Percentiles rank a stretch among this genome's conserved stretches.
phyloP scores from a whole-genome alignment of 2,888 invertebrate species.

The Listrodromus nycthemerus region DNA sequence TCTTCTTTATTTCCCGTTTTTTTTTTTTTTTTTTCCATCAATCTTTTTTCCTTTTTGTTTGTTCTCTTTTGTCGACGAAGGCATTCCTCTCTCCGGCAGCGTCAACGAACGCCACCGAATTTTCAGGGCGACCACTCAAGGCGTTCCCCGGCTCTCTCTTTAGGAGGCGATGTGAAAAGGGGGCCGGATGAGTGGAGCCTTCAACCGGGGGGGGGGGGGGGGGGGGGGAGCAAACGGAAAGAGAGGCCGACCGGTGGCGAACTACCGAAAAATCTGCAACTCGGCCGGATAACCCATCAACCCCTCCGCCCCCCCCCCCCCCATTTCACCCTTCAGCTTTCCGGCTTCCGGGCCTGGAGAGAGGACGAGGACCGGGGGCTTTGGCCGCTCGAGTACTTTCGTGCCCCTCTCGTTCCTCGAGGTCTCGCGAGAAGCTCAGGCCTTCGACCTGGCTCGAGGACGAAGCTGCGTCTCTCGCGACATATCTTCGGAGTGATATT shows the following conservation, averaged over 20 bases:
- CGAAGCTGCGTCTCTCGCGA: neutral
- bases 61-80: conserved; percentile 58
- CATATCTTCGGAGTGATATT: neutral
- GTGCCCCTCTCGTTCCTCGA: conserved; percentile 49
- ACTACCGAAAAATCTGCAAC: conserved; percentile 71
- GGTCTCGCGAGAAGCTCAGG: conserved; percentile 45
- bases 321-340: conserved; percentile 33
- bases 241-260: conserved; percentile 37
- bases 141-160: neutral
- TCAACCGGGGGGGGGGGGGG: conserved; percentile 38
- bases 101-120: conserved; percentile 66
- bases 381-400: conserved; percentile 70
- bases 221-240: conserved; percentile 31
- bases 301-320: neutral
- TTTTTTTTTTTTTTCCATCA: conserved; percentile 14
- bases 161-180: conserved; percentile 51
- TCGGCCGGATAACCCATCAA: conserved; percentile 59
- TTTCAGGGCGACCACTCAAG: conserved; percentile 64
- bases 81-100: conserved; percentile 40
- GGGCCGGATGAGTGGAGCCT: conserved; percentile 49
- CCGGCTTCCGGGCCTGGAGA: conserved; percentile 52
- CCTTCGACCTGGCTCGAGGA: neutral
- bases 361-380: conserved; percentile 65
- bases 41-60: conserved; percentile 41
- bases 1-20: conserved; percentile 9